Base-by-base conservation (phyloP, 2,113 vertebrate species). In the Phyllostomus discolor region DNA sequence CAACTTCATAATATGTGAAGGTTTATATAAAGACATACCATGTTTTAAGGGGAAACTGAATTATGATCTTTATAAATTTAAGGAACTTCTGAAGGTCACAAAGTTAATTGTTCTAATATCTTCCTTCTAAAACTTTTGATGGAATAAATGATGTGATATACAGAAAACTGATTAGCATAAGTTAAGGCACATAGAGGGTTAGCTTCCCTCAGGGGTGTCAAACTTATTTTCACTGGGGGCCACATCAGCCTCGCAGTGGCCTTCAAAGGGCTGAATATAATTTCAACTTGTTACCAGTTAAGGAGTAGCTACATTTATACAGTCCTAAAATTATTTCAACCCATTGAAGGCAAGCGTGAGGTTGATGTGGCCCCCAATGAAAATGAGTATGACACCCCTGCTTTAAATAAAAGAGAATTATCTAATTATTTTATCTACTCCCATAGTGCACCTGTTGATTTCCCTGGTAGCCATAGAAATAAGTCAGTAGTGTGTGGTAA, bases 341-440 rank as follows among this genome's bases (percentile, higher is more conserved):
- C 57, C 22, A 9, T 59, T 10, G 57, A 59, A 59, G 22, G 57
- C 20, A 24, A 59, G 8, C 2, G 0, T 24, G 57, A 59, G 57
- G 57, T 22, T 59, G 57, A 59, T 24, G 57, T 59, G 57, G 22
- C 57, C 57, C 57, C 57, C 57, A 59, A 22, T 59, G 57, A 24
- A 59, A 59, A 59, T 59, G 20, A 59, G 20, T 59, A 24, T 59
- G 57, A 59, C 22, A 57, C 57, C 22, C 22, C 8, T 59, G 57
- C 83, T 88, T 88, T 76, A 94, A 94, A 88, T 78, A 69, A 7
- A 50, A 78, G n/a, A 12, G 35, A 89, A 62, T 84, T 89, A 83
- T 41, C 14, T 22, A 28, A 92, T 94, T 52, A 86, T 94, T 91
- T 87, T 87, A 48, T 69, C 50, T 94, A 26, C 20, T 72, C 20